phyloP scores from a whole-genome alignment of 2,888 invertebrate species.

The Microchrysa polita region DNA sequence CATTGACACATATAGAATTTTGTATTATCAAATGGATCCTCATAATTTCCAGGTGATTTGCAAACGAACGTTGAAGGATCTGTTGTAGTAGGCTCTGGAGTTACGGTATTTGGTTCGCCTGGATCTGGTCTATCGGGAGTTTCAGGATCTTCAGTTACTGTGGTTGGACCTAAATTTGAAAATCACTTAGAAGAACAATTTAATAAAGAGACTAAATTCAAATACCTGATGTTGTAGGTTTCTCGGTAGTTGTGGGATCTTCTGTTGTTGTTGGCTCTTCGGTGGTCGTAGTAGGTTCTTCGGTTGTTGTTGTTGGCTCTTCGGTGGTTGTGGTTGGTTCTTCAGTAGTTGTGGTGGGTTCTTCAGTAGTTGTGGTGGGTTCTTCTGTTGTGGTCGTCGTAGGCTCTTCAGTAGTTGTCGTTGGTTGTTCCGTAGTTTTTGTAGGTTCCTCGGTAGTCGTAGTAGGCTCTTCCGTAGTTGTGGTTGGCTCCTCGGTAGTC shows the following conservation, averaged over 20 bases:
- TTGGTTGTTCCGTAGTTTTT: too few species aligned
- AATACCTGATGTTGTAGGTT: conserved; percentile 9
- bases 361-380: neutral
- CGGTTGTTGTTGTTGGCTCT: neutral
- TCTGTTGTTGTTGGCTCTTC: conserved; percentile 12
- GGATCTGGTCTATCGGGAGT: neutral
- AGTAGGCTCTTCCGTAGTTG: neutral
- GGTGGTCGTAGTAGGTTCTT: neutral
- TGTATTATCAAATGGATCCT: neutral
- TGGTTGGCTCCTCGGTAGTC: conserved; percentile 10
- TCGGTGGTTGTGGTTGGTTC: neutral
- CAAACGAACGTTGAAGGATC: neutral
- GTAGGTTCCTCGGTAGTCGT: neutral
- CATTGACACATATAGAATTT: conserved; percentile 8
- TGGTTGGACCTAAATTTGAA: neutral
- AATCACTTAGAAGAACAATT: too few species aligned
- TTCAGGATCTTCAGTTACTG: neutral
- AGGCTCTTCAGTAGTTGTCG: neutral
- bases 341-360: neutral
- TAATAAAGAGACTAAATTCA: too few species aligned
- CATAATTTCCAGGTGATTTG: neutral
- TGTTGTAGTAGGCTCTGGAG: neutral
- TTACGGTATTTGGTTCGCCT: neutral
- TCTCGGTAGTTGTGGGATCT: neutral
- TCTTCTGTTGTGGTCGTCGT: conserved; percentile 10